Evolutionary conservation across 2,113 vertebrate genomes (phyloP).

Genomic region (Noctilio leporinus): DNA sequence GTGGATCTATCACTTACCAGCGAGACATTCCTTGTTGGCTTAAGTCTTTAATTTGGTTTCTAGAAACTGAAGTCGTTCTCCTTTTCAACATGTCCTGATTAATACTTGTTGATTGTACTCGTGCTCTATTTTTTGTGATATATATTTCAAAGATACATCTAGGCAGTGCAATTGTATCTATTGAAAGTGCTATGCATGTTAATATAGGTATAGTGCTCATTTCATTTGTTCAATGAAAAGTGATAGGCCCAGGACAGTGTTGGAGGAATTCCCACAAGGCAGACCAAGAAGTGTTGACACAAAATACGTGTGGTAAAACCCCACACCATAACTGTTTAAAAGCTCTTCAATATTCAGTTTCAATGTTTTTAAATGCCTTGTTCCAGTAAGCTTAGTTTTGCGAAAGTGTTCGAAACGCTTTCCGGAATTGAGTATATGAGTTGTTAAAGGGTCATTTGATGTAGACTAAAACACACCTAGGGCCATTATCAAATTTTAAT

Average conservation of each 20-base stretch:
- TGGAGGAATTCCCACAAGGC: slow-evolving; percentile 16
- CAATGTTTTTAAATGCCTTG: slow-evolving; percentile 7
- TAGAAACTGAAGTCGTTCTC: not conserved
- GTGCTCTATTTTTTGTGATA: not conserved
- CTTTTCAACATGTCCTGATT: not conserved
- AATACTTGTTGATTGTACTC: not conserved
- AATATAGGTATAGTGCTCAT: not conserved
- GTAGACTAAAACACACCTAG: not conserved
- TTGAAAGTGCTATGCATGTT: slow-evolving; percentile 1
- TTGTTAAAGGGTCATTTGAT: not conserved
- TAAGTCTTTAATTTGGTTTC: not conserved
- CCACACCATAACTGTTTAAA: not conserved
- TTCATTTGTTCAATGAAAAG: slow-evolving; percentile 33
- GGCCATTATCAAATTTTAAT: slow-evolving; percentile 9
- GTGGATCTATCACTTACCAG: not conserved
- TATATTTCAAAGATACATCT: not conserved
- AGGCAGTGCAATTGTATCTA: not conserved
- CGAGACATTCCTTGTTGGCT: not conserved
- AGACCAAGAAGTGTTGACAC: slow-evolving; percentile 14
- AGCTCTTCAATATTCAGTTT: not conserved
- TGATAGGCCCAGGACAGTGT: not conserved
- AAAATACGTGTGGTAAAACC: slow-evolving; percentile 20
- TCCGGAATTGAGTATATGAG: not conserved
- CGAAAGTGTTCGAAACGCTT: not conserved
- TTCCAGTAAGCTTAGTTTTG: slow-evolving; percentile 37